Percentiles rank a stretch among this genome's conserved stretches.
These are phyloP conservation scores for Heliconius nattereri DNA, from an alignment of 1,140 invertebrate species.

Conservation along the genomic window DNA sequence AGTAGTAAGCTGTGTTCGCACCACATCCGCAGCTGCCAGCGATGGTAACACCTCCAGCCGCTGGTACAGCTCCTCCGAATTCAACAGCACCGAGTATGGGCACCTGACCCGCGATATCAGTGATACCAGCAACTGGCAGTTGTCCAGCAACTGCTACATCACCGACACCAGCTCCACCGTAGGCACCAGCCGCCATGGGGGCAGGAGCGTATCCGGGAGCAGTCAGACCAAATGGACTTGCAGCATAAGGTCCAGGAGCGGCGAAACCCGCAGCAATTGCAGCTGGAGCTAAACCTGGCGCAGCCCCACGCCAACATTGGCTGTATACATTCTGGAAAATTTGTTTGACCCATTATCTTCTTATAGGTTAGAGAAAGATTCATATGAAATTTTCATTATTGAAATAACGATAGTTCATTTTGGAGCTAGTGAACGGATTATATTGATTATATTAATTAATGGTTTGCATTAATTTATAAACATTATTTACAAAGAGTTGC, in stretches of 20 bases:
- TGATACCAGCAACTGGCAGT: slow-evolving; percentile 50
- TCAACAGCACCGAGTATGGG: slow-evolving; percentile 51
- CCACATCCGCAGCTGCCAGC: slow-evolving; percentile 50
- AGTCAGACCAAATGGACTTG: not conserved
- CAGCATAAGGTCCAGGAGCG: not conserved
- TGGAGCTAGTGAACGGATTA: too few relatives aligned
- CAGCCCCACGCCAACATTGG: slow-evolving; percentile 17
- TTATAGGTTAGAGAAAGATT: not conserved
- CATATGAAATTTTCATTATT: too few relatives aligned
- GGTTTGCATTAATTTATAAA: too few relatives aligned
- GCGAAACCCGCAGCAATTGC: not conserved
- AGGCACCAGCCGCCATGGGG: slow-evolving; percentile 25
- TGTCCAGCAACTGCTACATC: slow-evolving; percentile 50
- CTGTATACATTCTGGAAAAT: slow-evolving; percentile 30
- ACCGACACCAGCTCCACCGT: slow-evolving; percentile 52
- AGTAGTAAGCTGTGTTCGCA: slow-evolving; percentile 25
- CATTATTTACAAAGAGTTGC: too few relatives aligned
- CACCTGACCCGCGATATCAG: slow-evolving; percentile 49
- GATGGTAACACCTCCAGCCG: slow-evolving; percentile 54
- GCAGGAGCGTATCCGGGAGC: not conserved
- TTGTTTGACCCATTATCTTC: not conserved
- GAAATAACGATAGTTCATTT: too few relatives aligned
- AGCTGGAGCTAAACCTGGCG: slow-evolving; percentile 16
- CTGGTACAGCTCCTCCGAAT: slow-evolving; percentile 49
- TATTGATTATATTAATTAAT: too few relatives aligned